phyloP scores from a whole-genome alignment of 2,113 vertebrate genomes.

The Lontra canadensis region DNA sequence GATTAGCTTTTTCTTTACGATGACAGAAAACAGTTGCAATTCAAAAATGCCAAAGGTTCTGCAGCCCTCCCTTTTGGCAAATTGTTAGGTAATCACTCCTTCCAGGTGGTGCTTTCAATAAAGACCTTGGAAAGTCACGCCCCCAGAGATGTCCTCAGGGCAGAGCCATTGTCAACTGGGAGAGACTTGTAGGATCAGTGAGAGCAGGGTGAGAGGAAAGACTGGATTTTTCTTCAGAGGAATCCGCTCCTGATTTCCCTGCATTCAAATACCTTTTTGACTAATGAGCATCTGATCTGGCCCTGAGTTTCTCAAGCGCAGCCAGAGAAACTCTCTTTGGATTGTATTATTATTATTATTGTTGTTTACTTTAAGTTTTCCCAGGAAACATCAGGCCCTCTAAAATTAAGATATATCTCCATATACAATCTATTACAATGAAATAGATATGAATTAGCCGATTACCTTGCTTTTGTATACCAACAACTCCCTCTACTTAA shows the following conservation, averaged over 20 bases:
- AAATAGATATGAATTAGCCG: background rate
- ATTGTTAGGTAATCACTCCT: conserved; percentile 47
- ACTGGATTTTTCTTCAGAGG: background rate
- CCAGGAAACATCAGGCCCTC: background rate
- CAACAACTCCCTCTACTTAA: background rate
- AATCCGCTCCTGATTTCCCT: background rate
- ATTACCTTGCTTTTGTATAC: background rate
- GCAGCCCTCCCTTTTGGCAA: conserved; percentile 62
- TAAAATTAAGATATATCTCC: background rate
- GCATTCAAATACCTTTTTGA: background rate
- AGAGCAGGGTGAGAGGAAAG: background rate
- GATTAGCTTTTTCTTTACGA: conserved; percentile 76
- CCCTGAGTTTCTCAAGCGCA: background rate
- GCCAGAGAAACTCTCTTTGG: background rate
- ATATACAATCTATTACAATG: background rate
- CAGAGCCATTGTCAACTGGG: conserved; percentile 2
- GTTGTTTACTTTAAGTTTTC: background rate
- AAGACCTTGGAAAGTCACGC: conserved; percentile 38
- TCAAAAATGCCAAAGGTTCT: conserved; percentile 55
- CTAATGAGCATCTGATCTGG: background rate
- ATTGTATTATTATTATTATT: background rate
- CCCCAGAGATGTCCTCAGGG: background rate
- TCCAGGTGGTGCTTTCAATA: conserved; percentile 66
- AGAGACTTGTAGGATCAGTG: background rate
- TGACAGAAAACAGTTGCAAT: conserved; percentile 83